A percentile compares a stretch with the other conserved stretches of the same genome.
These are phyloP conservation scores for Fregata magnificens DNA, from an alignment of 2,113 vertebrate species.

Conservation along the genomic window DNA sequence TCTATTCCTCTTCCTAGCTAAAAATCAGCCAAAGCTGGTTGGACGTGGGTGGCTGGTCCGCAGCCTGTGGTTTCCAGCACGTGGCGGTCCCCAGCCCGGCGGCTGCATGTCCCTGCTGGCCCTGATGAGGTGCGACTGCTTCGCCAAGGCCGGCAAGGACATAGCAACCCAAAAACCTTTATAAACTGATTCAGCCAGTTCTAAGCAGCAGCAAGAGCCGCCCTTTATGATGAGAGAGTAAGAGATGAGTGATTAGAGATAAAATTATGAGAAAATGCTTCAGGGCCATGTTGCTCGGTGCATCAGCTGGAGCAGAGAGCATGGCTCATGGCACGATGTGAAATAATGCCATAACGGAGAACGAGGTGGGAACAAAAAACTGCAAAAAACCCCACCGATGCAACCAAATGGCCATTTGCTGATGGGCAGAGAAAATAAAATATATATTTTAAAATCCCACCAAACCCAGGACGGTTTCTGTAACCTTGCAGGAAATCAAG, in stretches of 20 bases:
- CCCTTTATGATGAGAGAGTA: not conserved
- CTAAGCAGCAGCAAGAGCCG: not conserved
- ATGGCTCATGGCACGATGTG: fast-evolving
- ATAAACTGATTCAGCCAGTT: not conserved
- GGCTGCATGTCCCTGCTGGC: not conserved
- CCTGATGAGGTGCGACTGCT: not conserved
- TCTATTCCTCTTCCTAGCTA: not conserved
- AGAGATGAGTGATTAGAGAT: not conserved
- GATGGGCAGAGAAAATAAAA: not conserved
- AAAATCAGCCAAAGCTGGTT: not conserved
- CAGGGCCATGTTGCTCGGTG: fast-evolving
- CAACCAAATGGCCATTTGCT: not conserved
- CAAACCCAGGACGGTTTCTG: fast-evolving
- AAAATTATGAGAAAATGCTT: not conserved
- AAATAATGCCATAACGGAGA: fast-evolving
- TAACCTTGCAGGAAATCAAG: not conserved
- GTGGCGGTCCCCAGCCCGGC: fast-evolving
- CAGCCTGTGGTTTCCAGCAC: not conserved
- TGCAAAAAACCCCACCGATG: not conserved
- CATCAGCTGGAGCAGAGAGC: not conserved
- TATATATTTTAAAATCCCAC: fast-evolving
- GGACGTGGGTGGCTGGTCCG: fast-evolving
- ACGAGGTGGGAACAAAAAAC: not conserved
- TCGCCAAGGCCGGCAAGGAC: not conserved
- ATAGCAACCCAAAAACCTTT: not conserved